These are phyloP conservation scores for Aricia artaxerxes DNA, from an alignment of 2,888 invertebrate genomes.

Conservation along the genomic window DNA sequence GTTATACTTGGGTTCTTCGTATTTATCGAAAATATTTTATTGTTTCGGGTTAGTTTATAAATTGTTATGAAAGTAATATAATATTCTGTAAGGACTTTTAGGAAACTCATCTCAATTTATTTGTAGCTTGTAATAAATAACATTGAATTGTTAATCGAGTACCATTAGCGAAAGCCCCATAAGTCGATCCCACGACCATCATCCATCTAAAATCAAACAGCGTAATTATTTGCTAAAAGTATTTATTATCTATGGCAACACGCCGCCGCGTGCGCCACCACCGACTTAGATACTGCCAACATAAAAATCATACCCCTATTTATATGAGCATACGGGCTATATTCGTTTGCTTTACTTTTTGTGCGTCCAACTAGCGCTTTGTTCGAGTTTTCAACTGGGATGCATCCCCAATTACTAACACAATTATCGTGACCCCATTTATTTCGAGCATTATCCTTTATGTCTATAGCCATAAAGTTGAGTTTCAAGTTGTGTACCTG, in stretches of 20 bases:
- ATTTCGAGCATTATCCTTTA: neutral
- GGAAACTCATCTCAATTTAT: neutral
- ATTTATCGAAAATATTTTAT: too few relatives aligned
- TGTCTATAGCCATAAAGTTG: slow-evolving; percentile 21
- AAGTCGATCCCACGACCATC: slow-evolving; percentile 73
- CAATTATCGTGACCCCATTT: neutral
- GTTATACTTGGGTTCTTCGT: too few relatives aligned
- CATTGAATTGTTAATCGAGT: slow-evolving; percentile 11
- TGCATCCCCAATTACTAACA: slow-evolving; percentile 30
- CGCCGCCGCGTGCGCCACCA: slow-evolving; percentile 64
- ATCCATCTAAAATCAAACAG: slow-evolving; percentile 78
- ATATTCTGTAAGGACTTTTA: neutral
- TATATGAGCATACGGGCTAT: slow-evolving; percentile 14
- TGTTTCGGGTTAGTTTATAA: too few relatives aligned
- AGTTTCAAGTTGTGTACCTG: slow-evolving; percentile 27
- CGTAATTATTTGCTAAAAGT: slow-evolving; percentile 77
- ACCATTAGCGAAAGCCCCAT: slow-evolving; percentile 40
- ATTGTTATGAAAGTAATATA: too few relatives aligned
- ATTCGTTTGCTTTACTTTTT: slow-evolving; percentile 32
- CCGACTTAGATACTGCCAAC: neutral
- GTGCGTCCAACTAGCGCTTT: slow-evolving; percentile 22
- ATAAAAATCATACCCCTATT: slow-evolving; percentile 32
- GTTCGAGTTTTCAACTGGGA: slow-evolving; percentile 36
- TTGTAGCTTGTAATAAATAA: neutral
- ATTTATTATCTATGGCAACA: slow-evolving; percentile 74